Evolutionary conservation across 2,113 vertebrate genomes (phyloP), one percentile per base, ranked within the genome.

Genomic region (Datnioides undecimradiatus): DNA sequence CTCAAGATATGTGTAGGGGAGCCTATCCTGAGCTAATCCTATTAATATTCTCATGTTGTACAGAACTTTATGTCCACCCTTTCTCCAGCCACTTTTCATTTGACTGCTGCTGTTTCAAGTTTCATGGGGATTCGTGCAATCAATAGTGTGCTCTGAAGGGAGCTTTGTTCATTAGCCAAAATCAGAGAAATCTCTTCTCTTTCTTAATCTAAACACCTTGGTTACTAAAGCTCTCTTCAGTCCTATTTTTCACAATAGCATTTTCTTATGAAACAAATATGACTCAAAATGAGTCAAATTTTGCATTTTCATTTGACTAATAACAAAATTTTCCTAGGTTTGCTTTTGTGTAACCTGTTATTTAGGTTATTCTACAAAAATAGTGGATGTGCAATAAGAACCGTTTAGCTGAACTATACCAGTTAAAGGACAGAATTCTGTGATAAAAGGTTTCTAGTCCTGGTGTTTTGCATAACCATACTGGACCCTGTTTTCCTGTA

Each of bases 21-120:
- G 60, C 57, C 64, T 62, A 34, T 57, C 72, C 33, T 73, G 43
- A 73, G 51, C 64, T 84, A 73, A 86, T 87, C 74, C 80, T 75
- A 82, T 86, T 87, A 82, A 84, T 59, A 87, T 85, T 78, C 71
- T 81, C 52, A 63, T 70, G 70, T 82, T 82, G 71, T 79, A 71
- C 71, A 75, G 51, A n/a, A n/a, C n/a, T n/a, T n/a, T 74, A 62
- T 23, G 64, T 74, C 64, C 66, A 77, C 23, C 19, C 57, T 76
- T 68, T 81, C n/a, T 70, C 36, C 68, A 82, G 73, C 65, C 80
- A 80, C 75, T 77, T 83, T 84, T 73, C 62, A 73, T 81, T 81
- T 80, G 69, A 86, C 80, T 80, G 73, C 68, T 64, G 48, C 69
- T 48, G 49, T 62, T 85, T 83, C 60, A 80, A 71, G 76, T 76